Conservation (phyloP, 2,113 vertebrate genomes). For the Anoura caudifer region DNA sequence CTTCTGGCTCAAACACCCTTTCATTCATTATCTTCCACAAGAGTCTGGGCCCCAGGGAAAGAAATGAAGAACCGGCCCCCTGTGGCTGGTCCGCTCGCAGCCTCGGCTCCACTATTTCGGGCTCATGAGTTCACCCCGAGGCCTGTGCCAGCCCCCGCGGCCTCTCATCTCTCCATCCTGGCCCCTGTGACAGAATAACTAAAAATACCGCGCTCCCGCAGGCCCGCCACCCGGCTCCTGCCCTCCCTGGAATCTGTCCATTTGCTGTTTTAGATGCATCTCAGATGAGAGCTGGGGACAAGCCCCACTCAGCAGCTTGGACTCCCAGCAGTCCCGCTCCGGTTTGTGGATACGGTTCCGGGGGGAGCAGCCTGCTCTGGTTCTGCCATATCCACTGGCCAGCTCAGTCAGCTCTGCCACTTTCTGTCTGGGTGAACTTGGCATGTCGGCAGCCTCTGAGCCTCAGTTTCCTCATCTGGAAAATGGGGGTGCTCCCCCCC, state of each 20-base stretch:
- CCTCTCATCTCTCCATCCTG: conserved; percentile 35
- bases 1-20: not conserved
- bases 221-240: not conserved
- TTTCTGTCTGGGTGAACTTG: not conserved
- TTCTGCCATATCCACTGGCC: fast-evolving
- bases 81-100: not conserved
- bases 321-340: fast-evolving
- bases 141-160: conserved; percentile 44
- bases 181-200: conserved; percentile 40
- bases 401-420: not conserved
- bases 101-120: not conserved
- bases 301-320: not conserved
- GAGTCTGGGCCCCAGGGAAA: not conserved
- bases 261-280: not conserved
- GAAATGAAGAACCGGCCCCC: not conserved
- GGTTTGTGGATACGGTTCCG: fast-evolving
- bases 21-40: not conserved
- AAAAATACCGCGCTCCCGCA: conserved; percentile 49
- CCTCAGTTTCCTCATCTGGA: not conserved
- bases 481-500: not conserved
- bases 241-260: not conserved
- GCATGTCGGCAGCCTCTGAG: not conserved
- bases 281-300: fast-evolving
- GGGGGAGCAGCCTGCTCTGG: fast-evolving
- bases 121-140: conserved; percentile 21